A percentile compares a stretch with the other conserved stretches of the same genome.
These are phyloP conservation scores for Montipora capitata DNA, from an alignment of 92 coral and sea anemone species.

Conservation along the genomic window DNA sequence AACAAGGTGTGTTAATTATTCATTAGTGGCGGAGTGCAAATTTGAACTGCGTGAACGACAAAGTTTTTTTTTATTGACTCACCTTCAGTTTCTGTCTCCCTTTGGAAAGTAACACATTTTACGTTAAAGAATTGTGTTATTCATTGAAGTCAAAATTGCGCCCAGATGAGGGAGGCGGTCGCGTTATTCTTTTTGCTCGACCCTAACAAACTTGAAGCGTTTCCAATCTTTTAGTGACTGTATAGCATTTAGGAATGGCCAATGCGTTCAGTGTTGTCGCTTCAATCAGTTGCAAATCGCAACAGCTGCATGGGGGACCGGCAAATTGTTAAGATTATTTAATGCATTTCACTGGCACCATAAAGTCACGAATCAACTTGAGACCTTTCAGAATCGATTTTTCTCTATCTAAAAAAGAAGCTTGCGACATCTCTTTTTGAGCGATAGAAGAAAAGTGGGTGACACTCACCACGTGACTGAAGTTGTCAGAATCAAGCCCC, in stretches of 20 bases:
- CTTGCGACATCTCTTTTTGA: not conserved
- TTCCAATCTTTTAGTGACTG: constrained; percentile 2
- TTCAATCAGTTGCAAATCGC: not conserved
- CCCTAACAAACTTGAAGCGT: constrained; percentile 5
- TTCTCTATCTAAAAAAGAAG: not conserved
- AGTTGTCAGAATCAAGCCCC: not conserved
- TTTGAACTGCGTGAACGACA: not conserved
- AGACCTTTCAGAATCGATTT: too few species aligned
- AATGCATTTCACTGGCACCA: not conserved
- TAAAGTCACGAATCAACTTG: not conserved
- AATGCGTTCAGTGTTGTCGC: constrained; percentile 6
- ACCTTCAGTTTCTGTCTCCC: not conserved
- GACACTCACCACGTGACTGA: not conserved
- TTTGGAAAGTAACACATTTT: not conserved
- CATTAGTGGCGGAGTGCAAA: constrained; percentile 26
- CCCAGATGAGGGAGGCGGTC: not conserved
- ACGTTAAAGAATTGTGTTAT: not conserved
- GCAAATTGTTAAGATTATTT: not conserved
- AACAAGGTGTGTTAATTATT: constrained; percentile 43
- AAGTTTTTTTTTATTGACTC: not conserved
- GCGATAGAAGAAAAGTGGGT: not conserved
- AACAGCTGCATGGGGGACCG: not conserved
- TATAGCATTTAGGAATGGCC: constrained; percentile 33
- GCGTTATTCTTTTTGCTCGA: not conserved
- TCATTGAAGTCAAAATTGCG: not conserved